These are phyloP conservation scores for Adoxophyes honmai DNA, from an alignment of 1,140 invertebrate species.

Conservation along the genomic window DNA sequence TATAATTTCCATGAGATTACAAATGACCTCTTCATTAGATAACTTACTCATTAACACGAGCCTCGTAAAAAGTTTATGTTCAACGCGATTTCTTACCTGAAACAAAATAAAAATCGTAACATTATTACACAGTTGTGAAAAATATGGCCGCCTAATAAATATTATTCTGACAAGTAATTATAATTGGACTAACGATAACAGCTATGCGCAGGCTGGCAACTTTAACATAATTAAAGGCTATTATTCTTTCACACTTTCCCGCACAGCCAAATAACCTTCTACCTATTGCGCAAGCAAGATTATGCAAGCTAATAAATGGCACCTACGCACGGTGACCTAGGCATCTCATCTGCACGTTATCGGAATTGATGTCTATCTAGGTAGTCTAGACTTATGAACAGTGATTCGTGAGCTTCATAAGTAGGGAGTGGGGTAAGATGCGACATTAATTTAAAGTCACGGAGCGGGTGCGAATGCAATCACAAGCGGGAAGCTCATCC, in stretches of 20 bases:
- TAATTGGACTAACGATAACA: background rate
- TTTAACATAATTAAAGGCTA: background rate
- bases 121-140: slow-evolving; percentile 7
- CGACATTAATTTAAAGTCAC: slow-evolving; percentile 54
- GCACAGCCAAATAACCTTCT: slow-evolving; percentile 6
- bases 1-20: background rate
- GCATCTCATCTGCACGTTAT: background rate
- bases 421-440: slow-evolving; percentile 32
- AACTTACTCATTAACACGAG: background rate
- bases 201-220: background rate
- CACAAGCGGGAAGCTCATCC: slow-evolving; percentile 62
- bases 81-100: slow-evolving; percentile 20
- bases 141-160: background rate
- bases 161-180: background rate
- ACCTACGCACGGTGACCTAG: background rate
- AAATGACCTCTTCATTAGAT: slow-evolving; percentile 2
- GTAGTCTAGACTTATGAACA: background rate
- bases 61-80: background rate
- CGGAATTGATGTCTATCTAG: background rate
- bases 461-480: slow-evolving; percentile 59
- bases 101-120: slow-evolving; percentile 16
- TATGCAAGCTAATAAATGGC: slow-evolving; percentile 8
- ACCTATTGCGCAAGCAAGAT: slow-evolving; percentile 6
- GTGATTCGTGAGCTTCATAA: slow-evolving; percentile 4
- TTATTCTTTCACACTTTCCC: slow-evolving; percentile 14